A percentile compares a stretch with the other conserved stretches of the same genome.
Evolutionary conservation across 1,140 invertebrate genomes (phyloP).

Genomic region (Magallana ariakensis): DNA sequence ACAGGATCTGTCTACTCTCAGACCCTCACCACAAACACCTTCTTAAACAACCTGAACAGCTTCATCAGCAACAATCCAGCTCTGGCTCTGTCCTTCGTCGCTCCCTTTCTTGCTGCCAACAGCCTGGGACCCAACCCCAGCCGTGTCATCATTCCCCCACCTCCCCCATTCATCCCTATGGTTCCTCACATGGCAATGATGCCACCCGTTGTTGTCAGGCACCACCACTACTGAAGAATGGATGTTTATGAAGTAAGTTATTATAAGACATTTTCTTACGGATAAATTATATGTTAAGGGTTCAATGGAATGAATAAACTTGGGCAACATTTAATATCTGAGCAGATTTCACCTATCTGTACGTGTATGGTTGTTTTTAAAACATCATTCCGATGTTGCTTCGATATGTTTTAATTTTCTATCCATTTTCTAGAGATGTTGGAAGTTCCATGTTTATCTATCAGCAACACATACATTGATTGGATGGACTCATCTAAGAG

Average conservation of each 20-base stretch:
- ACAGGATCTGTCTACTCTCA: not conserved
- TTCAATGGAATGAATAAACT: no score
- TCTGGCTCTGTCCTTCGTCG: not conserved
- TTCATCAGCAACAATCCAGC: not conserved
- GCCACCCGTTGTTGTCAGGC: not conserved
- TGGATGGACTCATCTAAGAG: no score
- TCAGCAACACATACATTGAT: no score
- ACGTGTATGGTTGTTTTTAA: no score
- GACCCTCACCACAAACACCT: not conserved
- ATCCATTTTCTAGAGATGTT: no score
- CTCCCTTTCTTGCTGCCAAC: slow-evolving; percentile 12
- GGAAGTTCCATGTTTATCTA: no score
- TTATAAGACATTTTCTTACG: not conserved
- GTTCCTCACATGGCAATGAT: not conserved
- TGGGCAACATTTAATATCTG: no score
- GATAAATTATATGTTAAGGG: no score
- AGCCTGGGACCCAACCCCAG: slow-evolving; percentile 22
- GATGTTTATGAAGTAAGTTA: not conserved
- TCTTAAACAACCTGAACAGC: not conserved
- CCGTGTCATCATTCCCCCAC: not conserved
- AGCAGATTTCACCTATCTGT: no score
- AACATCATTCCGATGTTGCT: no score
- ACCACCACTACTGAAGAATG: not conserved
- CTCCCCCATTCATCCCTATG: not conserved
- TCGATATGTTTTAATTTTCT: no score